Evolutionary conservation across 1,140 invertebrate species (phyloP).

Genomic region (Meteorus sp.): DNA sequence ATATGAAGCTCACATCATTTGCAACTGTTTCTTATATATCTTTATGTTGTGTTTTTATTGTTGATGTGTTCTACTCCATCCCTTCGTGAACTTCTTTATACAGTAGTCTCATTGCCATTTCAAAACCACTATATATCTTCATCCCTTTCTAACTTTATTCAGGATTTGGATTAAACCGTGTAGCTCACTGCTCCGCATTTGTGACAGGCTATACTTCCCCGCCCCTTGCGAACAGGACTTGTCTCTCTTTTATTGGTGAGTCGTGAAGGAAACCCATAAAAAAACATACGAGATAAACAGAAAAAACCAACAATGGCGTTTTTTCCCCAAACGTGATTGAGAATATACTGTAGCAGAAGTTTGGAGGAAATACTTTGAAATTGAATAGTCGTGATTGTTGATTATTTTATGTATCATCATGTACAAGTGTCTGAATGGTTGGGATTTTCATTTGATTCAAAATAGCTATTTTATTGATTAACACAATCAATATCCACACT

Average conservation of each 20-base stretch:
- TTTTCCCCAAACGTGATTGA: not conserved
- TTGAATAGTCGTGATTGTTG: no score
- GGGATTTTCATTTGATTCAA: no score
- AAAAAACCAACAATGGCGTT: not conserved
- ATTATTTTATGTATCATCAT: no score
- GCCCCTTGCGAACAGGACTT: constrained; percentile 26
- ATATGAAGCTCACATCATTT: constrained; percentile 35
- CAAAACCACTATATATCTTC: constrained; percentile 18
- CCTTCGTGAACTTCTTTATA: not conserved
- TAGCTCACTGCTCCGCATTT: constrained; percentile 32
- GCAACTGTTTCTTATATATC: constrained; percentile 25
- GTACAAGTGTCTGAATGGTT: no score
- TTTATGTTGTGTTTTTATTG: constrained; percentile 17
- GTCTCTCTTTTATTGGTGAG: constrained; percentile 25
- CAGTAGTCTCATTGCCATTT: constrained; percentile 19
- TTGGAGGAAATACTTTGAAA: no score
- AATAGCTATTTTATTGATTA: no score
- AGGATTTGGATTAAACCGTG: constrained; percentile 46
- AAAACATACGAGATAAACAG: constrained; percentile 7
- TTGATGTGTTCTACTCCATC: constrained; percentile 2
- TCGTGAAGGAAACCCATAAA: constrained; percentile 18
- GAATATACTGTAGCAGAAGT: no score
- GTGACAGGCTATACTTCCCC: constrained; percentile 29
- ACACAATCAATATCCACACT: no score
- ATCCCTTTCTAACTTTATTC: constrained; percentile 46